Evolutionary conservation across 1,140 invertebrate species (phyloP).

Genomic region (Tenebrio molitor): DNA sequence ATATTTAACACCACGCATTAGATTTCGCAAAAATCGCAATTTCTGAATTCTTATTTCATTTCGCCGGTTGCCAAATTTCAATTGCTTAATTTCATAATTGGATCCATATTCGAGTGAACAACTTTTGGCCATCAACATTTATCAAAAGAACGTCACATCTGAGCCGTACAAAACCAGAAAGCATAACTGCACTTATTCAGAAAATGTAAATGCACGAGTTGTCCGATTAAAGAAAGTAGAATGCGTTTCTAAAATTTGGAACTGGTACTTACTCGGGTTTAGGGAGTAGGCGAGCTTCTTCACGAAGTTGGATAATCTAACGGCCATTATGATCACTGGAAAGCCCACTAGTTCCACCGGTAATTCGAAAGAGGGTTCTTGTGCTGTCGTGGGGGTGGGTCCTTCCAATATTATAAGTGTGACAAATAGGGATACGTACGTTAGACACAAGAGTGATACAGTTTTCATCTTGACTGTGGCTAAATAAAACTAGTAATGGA

Average conservation of each 20-base stretch:
- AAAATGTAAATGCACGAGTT: neutral
- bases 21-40: too few relatives aligned
- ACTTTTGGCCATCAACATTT: neutral
- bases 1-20: too few relatives aligned
- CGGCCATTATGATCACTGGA: constrained; percentile 84
- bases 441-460: constrained; percentile 17
- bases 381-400: constrained; percentile 62
- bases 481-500: constrained; percentile 39
- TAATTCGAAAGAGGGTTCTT: constrained; percentile 78
- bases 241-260: constrained; percentile 2
- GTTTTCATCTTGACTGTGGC: constrained; percentile 23
- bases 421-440: constrained; percentile 15
- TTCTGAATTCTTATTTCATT: neutral
- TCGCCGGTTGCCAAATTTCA: neutral
- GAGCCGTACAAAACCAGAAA: neutral
- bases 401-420: constrained; percentile 15
- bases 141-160: neutral
- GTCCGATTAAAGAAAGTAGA: constrained; percentile 9
- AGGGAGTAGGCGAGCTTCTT: constrained; percentile 86
- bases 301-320: constrained; percentile 84
- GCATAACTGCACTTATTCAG: too few relatives aligned
- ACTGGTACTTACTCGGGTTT: constrained; percentile 81
- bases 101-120: neutral
- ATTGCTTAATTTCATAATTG: neutral
- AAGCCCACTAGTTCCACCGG: constrained; percentile 87